Percentiles rank a stretch among this genome's conserved stretches.
Evolutionary conservation across 1,140 invertebrate genomes (phyloP).

Genomic region (Steinernema khuongi): DNA sequence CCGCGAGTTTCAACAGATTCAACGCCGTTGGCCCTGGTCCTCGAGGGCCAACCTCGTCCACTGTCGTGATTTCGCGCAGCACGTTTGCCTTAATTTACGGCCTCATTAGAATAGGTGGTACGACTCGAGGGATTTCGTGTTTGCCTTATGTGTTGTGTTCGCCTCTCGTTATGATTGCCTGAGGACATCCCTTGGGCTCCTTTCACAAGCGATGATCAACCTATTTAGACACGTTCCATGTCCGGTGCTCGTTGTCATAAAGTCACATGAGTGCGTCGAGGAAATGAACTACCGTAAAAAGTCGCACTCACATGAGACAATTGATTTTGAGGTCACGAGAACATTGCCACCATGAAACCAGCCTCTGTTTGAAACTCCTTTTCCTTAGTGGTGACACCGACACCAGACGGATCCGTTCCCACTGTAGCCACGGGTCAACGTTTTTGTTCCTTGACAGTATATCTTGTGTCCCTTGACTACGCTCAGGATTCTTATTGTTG

Average conservation of each 20-base stretch:
- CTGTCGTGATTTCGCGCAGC: not conserved
- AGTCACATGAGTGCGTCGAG: not conserved
- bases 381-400: too few relatives aligned
- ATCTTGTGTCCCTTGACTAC: too few relatives aligned
- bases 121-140: not conserved
- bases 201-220: not conserved
- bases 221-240: not conserved
- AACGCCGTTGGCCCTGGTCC: not conserved
- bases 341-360: too few relatives aligned
- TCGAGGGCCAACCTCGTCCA: not conserved
- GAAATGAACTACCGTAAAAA: not conserved
- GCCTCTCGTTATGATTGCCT: not conserved
- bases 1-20: not conserved
- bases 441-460: too few relatives aligned
- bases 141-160: not conserved
- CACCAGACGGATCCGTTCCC: too few relatives aligned
- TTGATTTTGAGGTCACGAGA: not conserved
- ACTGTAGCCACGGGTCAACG: too few relatives aligned
- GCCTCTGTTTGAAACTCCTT: too few relatives aligned
- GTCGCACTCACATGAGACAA: too few relatives aligned
- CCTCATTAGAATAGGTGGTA: not conserved
- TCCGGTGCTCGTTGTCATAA: not conserved
- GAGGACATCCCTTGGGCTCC: not conserved
- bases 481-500: not conserved
- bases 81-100: not conserved